These are phyloP conservation scores for Triplophysa yarkandensis DNA, from an alignment of 2,797 vertebrate genomes.

Conservation along the genomic window DNA sequence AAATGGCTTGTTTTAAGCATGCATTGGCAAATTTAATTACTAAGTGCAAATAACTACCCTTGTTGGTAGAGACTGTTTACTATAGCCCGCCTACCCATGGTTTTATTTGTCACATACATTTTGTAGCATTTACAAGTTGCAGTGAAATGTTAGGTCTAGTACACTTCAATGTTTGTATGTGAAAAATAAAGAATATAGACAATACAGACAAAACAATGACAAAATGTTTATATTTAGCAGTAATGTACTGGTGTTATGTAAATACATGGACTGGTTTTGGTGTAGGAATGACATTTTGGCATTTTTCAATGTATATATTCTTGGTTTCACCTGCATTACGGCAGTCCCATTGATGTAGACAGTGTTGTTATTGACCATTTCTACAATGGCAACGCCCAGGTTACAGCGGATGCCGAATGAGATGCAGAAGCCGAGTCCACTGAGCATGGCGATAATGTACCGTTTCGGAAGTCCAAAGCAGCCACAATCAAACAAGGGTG, in stretches of 20 bases:
- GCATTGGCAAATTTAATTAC: too few species aligned
- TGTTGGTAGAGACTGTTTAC: too few species aligned
- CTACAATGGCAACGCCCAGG: constrained; percentile 95
- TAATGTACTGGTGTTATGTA: too few species aligned
- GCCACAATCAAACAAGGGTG: constrained; percentile 77
- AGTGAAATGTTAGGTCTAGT: too few species aligned
- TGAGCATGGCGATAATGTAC: constrained; percentile 96
- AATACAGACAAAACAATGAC: too few species aligned
- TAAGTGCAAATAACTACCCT: too few species aligned
- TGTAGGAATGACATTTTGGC: background rate
- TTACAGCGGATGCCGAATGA: constrained; percentile 98
- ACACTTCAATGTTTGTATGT: too few species aligned
- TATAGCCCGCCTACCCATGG: too few species aligned
- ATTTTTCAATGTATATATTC: background rate
- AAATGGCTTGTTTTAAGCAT: background rate
- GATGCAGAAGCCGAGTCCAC: constrained; percentile 96
- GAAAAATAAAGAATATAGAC: too few species aligned
- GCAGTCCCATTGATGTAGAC: constrained; percentile 90
- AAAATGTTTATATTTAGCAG: too few species aligned
- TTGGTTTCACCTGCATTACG: constrained; percentile 83
- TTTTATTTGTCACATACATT: too few species aligned
- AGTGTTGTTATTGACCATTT: constrained; percentile 99
- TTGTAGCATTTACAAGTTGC: too few species aligned
- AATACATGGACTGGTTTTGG: background rate
- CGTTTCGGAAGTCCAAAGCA: constrained; percentile 93